These are phyloP conservation scores for Eulemur rubriventer DNA, from an alignment of 2,797 vertebrate genomes.

Conservation along the genomic window DNA sequence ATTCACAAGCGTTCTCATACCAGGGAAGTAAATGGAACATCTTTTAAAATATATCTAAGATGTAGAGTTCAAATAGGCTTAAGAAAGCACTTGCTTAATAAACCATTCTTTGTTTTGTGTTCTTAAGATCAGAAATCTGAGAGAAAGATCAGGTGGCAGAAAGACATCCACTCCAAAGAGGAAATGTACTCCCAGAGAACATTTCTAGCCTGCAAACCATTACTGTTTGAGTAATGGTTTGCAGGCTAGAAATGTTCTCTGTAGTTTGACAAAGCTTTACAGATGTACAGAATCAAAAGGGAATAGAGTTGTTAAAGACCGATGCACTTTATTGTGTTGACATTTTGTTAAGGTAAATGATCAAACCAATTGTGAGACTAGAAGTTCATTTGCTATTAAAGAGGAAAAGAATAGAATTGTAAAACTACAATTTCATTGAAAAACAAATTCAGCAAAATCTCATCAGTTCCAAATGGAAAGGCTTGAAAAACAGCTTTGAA, in stretches of 20 bases:
- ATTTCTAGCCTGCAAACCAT: background rate
- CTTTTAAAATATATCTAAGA: background rate
- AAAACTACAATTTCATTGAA: background rate
- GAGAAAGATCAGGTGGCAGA: background rate
- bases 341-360: constrained; percentile 6
- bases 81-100: constrained; percentile 19
- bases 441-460: constrained; percentile 39
- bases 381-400: constrained; percentile 14
- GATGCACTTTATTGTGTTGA: background rate
- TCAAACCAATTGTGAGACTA: background rate
- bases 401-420: background rate
- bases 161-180: background rate
- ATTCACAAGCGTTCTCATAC: background rate
- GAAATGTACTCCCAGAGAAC: constrained; percentile 7
- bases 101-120: constrained; percentile 1
- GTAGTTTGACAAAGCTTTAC: background rate
- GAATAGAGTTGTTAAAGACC: constrained; percentile 29
- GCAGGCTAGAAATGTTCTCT: no score
- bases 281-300: background rate
- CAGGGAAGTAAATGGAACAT: background rate
- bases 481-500: background rate
- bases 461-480: constrained; percentile 26
- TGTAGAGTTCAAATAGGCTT: background rate
- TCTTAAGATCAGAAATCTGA: constrained; percentile 38
- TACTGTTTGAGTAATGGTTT: background rate